phyloP scores from a whole-genome alignment of 2,888 invertebrate species.

The Stictocephala bisonia region DNA sequence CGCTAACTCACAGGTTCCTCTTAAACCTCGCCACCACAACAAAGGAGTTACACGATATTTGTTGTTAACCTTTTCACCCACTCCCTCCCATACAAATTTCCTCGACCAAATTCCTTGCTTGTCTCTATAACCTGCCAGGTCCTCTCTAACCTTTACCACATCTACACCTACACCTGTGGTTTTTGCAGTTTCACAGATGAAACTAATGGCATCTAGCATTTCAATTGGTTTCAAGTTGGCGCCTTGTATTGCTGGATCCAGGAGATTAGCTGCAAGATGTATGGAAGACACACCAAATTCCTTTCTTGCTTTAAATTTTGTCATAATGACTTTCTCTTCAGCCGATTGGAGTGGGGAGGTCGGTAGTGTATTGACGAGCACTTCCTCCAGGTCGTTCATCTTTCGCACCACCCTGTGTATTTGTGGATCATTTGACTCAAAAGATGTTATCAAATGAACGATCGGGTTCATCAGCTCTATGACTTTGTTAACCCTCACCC shows the following conservation, averaged over 20 bases:
- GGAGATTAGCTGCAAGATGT: constrained; percentile 47
- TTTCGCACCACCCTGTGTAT: constrained; percentile 37
- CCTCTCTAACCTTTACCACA: not conserved
- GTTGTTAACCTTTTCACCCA: constrained; percentile 18
- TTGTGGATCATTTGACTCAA: constrained; percentile 47
- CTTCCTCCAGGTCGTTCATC: constrained; percentile 29
- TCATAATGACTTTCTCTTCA: constrained; percentile 43
- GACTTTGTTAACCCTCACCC: constrained; percentile 46
- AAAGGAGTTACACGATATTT: constrained; percentile 17
- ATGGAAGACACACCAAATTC: constrained; percentile 43
- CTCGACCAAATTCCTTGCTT: constrained; percentile 47
- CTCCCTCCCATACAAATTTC: constrained; percentile 42
- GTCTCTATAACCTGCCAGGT: constrained; percentile 42
- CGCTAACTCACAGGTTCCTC: constrained; percentile 29
- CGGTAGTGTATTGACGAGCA: constrained; percentile 28
- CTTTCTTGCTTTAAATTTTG: constrained; percentile 46
- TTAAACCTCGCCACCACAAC: constrained; percentile 22
- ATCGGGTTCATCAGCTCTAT: constrained; percentile 46
- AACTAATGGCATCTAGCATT: constrained; percentile 48
- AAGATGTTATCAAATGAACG: constrained; percentile 42
- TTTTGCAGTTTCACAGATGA: constrained; percentile 45
- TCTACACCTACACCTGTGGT: constrained; percentile 27
- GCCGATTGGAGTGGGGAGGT: constrained; percentile 40
- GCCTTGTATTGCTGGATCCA: constrained; percentile 47
- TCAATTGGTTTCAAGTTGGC: constrained; percentile 45